Evolutionary conservation across 2,888 invertebrate species (phyloP).

Genomic region (Malthinus flaveolus): DNA sequence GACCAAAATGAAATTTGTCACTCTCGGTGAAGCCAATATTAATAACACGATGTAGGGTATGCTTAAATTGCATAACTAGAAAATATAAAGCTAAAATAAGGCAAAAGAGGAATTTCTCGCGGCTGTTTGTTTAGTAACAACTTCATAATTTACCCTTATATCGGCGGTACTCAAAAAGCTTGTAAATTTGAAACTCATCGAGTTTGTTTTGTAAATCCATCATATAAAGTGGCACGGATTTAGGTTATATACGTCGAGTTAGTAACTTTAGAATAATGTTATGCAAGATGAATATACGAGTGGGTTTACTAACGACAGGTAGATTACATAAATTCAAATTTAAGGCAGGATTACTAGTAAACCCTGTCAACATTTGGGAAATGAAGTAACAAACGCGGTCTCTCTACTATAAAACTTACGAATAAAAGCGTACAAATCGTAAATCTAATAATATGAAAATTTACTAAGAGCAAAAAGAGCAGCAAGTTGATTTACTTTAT

Average conservation of each 20-base stretch:
- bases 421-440: too few species aligned
- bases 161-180: too few species aligned
- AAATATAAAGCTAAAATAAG: too few species aligned
- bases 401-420: neutral
- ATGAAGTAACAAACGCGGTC: constrained; percentile 1
- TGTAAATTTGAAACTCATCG: neutral
- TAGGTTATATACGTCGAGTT: neutral
- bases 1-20: too few species aligned
- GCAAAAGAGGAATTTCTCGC: too few species aligned
- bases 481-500: neutral
- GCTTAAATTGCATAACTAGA: too few species aligned
- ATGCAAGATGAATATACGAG: constrained; percentile 12
- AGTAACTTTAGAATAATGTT: constrained; percentile 12
- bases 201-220: constrained; percentile 6
- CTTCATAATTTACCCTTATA: too few species aligned
- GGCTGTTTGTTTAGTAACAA: too few species aligned
- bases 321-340: constrained; percentile 13
- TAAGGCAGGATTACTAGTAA: constrained; percentile 7
- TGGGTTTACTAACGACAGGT: constrained; percentile 11
- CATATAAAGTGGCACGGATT: constrained; percentile 6
- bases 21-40: too few species aligned
- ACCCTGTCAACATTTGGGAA: constrained; percentile 5
- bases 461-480: neutral
- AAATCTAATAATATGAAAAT: too few species aligned
- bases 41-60: too few species aligned